Evolutionary conservation across 2,888 invertebrate species (phyloP).

Genomic region (Germaria angustata): DNA sequence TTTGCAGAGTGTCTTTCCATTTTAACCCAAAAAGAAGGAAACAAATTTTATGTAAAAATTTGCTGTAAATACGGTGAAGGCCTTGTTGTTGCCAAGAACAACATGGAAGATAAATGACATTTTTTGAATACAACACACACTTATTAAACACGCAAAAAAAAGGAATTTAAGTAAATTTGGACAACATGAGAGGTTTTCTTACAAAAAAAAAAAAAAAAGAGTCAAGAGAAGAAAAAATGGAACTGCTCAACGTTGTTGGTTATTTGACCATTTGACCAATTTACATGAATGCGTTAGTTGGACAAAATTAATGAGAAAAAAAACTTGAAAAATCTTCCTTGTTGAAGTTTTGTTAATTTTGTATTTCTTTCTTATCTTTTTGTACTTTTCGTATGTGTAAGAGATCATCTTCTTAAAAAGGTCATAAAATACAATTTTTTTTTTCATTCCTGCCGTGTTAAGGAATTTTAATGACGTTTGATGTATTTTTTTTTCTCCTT

Average conservation of each 20-base stretch:
- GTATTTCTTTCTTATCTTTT: constrained; percentile 2
- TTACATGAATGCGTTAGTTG: constrained; percentile 55
- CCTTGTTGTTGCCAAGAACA: constrained; percentile 34
- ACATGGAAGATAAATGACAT: constrained; percentile 60
- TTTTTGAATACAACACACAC: constrained; percentile 48
- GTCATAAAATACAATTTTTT: constrained; percentile 40
- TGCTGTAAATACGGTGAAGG: constrained; percentile 35
- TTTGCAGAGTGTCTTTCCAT: background rate
- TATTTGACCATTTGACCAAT: constrained; percentile 63
- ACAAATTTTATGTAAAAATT: constrained; percentile 25
- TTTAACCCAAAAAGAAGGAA: background rate
- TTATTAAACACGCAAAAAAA: constrained; percentile 42
- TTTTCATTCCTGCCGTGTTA: constrained; percentile 11
- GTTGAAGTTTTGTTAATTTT: constrained; percentile 39
- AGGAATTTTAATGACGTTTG: constrained; percentile 54
- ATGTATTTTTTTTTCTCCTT: no score
- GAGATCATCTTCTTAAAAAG: constrained; percentile 51
- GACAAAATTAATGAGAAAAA: constrained; percentile 6
- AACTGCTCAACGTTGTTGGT: constrained; percentile 27
- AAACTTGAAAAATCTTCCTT: constrained; percentile 17
- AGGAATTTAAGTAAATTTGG: constrained; percentile 41
- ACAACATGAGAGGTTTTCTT: constrained; percentile 42
- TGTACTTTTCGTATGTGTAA: background rate
- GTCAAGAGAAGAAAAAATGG: background rate
- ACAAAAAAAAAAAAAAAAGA: background rate